Evolutionary conservation across 2,113 vertebrate genomes (phyloP).

Genomic region (Cacatua alba): DNA sequence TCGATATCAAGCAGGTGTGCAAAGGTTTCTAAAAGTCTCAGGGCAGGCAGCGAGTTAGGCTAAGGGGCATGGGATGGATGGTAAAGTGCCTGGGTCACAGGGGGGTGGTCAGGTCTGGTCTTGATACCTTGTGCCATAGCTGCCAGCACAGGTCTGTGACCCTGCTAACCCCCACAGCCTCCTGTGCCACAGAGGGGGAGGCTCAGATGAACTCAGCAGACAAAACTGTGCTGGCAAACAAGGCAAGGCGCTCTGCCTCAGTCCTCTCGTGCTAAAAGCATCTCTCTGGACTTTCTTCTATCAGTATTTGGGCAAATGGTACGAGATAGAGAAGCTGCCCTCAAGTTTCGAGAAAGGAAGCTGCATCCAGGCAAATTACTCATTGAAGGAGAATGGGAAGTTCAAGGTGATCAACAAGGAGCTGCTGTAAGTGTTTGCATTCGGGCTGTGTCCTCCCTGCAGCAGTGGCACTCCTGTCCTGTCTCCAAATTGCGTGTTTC

Average conservation of each 20-base stretch:
- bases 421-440: conserved; percentile 64
- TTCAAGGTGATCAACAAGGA: conserved; percentile 83
- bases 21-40: background rate
- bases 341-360: conserved; percentile 79
- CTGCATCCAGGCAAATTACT: conserved; percentile 82
- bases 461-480: background rate
- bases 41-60: accelerated
- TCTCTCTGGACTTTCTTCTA: conserved; percentile 21
- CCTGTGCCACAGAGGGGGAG: accelerated
- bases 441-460: background rate
- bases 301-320: conserved; percentile 87
- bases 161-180: accelerated
- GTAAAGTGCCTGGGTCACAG: background rate
- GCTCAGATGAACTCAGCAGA: accelerated
- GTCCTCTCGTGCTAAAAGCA: background rate
- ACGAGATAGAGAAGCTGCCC: conserved; percentile 83
- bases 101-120: background rate
- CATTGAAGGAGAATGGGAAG: conserved; percentile 75
- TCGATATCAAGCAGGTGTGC: conserved; percentile 83
- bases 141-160: accelerated
- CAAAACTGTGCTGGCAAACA: background rate
- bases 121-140: background rate
- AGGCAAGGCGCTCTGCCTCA: background rate
- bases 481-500: background rate
- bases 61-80: background rate